A percentile compares a stretch with the other conserved stretches of the same genome.
Evolutionary conservation across 2,797 vertebrate genomes (phyloP).

Genomic region (Setipinna tenuifilis): DNA sequence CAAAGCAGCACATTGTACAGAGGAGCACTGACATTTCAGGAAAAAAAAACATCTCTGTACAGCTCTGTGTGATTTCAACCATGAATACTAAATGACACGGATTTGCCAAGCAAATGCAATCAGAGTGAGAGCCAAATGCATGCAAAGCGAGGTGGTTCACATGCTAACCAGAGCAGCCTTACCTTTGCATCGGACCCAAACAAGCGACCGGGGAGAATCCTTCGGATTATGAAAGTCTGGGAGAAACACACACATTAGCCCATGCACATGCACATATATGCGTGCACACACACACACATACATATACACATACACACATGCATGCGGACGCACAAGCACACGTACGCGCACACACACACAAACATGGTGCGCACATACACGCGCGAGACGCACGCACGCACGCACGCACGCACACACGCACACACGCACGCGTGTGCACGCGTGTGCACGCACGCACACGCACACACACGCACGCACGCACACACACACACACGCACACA

Average conservation of each 20-base stretch:
- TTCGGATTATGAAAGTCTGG: constrained; percentile 64
- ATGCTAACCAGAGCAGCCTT: background rate
- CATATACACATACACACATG: background rate
- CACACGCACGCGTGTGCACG: no score
- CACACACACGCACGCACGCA: no score
- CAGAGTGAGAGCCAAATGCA: background rate
- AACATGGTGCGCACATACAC: no score
- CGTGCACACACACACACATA: background rate
- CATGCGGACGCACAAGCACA: no score
- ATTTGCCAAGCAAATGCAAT: background rate
- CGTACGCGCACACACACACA: no score
- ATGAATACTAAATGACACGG: background rate
- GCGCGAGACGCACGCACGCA: no score
- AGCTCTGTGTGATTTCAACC: background rate
- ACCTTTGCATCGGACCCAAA: constrained; percentile 63
- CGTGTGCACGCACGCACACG: no score
- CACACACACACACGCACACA: no score
- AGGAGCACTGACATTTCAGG: no score
- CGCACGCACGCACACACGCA: no score
- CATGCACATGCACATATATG: background rate
- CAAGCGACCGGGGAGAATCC: constrained; percentile 59
- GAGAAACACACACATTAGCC: background rate
- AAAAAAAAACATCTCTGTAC: no score
- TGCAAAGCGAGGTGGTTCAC: background rate
- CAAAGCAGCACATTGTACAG: no score